phyloP scores from a whole-genome alignment of 1,140 invertebrate genomes.

The Asobara japonica region DNA sequence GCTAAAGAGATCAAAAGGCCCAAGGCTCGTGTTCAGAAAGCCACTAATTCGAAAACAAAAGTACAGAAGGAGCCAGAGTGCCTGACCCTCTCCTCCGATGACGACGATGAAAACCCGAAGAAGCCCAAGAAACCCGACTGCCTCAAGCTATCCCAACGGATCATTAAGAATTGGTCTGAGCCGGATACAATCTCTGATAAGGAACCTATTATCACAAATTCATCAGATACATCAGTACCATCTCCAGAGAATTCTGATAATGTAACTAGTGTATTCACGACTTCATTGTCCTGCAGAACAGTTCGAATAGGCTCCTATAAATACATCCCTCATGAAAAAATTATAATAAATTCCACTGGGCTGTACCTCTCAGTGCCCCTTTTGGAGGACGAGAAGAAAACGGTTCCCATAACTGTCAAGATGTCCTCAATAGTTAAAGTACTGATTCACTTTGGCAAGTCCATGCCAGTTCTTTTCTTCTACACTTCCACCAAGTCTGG shows the following conservation, averaged over 20 bases:
- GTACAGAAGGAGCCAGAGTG: constrained; percentile 59
- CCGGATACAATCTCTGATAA: constrained; percentile 62
- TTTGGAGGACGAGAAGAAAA: constrained; percentile 68
- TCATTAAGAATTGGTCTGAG: constrained; percentile 20
- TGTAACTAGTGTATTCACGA: constrained; percentile 62
- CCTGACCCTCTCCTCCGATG: constrained; percentile 64
- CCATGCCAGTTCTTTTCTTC: constrained; percentile 80
- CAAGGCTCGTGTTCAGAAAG: constrained; percentile 40
- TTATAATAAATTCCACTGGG: constrained; percentile 73
- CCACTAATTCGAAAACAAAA: constrained; percentile 36
- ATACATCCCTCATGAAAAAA: constrained; percentile 75
- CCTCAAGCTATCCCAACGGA: constrained; percentile 32
- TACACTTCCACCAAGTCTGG: constrained; percentile 76
- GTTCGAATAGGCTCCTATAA: constrained; percentile 83
- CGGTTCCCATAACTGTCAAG: constrained; percentile 72
- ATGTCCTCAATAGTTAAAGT: constrained; percentile 76
- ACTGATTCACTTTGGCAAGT: constrained; percentile 77
- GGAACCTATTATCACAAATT: constrained; percentile 66
- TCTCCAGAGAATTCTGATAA: background rate
- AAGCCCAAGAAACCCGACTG: background rate
- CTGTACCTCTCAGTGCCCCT: constrained; percentile 76
- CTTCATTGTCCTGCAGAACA: constrained; percentile 74
- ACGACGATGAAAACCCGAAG: constrained; percentile 50
- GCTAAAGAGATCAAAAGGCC: constrained; percentile 38
- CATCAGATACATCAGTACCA: constrained; percentile 25